Base-by-base conservation (phyloP, 2,113 vertebrate species). In the Loxodonta africana region DNA sequence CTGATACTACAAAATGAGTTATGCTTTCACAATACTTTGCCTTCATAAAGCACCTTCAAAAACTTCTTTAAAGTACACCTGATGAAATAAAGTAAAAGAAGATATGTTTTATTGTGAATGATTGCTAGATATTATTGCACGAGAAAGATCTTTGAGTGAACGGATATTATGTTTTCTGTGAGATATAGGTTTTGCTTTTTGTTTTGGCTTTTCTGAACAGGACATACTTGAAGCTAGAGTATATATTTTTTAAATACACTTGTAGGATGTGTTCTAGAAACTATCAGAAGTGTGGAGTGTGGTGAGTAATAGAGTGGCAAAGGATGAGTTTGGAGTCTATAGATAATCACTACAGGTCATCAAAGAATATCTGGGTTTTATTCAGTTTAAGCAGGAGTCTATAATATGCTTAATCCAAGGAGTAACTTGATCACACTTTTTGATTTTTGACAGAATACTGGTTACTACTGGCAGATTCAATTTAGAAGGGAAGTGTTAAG, bases 31-130 rank as follows among this genome's bases (percentile, higher is more conserved):
- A 44, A 94, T 21, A 63, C 90, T 88, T 95, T 84, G 53, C 33
- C 30, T 77, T 11, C 63, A 80, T 69, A 89, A 82, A 63, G 2
- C 65, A 83, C 30, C 44, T 95, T 92, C 23, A 93, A 96, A 94
- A 93, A 26, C 44, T 26, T 81, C 48, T 83, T 92, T 93, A 74
- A 88, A 95, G 53, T 12, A 83, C 1, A 74, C 10, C 5, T 95
- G 87, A 86, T n/a, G 33, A 84, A 94, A 87, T 48, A 12, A 88
- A 89, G 80, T 69, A 73, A 95, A 95, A 44, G 67, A 60, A 10
- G 21, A 0, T 6, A 41, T 81, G 2, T 67, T 94, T 96, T 85
- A 67, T 63, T n/a, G 8, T 90, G 33, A 95, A 60, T 71, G 8
- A 77, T 10, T 62, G 44, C 26, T 74, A 10, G 26, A 60, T 33